Percentiles rank a stretch among this genome's conserved stretches.
phyloP scores from a whole-genome alignment of 2,113 vertebrate species.

The Porphyrio hochstetteri region DNA sequence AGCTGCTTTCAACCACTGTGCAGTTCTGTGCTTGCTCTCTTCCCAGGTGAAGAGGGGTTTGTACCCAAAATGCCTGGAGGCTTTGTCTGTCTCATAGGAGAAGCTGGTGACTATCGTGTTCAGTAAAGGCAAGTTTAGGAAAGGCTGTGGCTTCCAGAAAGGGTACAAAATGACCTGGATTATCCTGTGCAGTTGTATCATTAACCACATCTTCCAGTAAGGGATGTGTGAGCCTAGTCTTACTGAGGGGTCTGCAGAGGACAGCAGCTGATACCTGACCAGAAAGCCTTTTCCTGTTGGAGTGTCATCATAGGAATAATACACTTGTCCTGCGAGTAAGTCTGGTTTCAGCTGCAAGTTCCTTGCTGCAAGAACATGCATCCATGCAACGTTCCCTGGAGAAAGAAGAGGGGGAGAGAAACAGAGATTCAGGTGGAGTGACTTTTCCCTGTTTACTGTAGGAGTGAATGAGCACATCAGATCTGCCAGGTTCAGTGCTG shows the following conservation, averaged over 20 bases:
- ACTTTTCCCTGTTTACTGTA: neutral
- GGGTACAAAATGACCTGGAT: neutral
- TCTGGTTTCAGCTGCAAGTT: slow-evolving; percentile 34
- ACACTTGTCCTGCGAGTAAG: slow-evolving; percentile 3
- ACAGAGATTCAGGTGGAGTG: neutral
- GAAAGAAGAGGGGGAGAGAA: neutral
- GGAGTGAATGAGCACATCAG: neutral
- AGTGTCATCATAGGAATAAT: slow-evolving; percentile 22
- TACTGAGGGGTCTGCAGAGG: neutral
- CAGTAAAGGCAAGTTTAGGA: slow-evolving; percentile 15
- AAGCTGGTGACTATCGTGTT: neutral
- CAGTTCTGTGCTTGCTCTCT: slow-evolving; percentile 47
- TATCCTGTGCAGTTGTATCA: neutral
- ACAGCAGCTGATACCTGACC: slow-evolving; percentile 5
- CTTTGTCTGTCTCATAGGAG: slow-evolving; percentile 52
- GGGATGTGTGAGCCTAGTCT: slow-evolving; percentile 24
- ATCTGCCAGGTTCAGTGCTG: neutral
- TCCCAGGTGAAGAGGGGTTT: slow-evolving; percentile 30
- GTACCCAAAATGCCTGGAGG: slow-evolving; percentile 52
- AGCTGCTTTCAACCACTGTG: neutral
- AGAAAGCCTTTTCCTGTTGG: neutral
- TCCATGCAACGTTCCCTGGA: slow-evolving; percentile 55
- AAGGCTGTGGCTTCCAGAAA: slow-evolving; percentile 29
- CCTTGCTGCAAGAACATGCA: slow-evolving; percentile 55
- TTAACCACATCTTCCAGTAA: slow-evolving; percentile 56